Evolutionary conservation across 2,888 invertebrate genomes (phyloP).

Genomic region (Halocaridina rubra): DNA sequence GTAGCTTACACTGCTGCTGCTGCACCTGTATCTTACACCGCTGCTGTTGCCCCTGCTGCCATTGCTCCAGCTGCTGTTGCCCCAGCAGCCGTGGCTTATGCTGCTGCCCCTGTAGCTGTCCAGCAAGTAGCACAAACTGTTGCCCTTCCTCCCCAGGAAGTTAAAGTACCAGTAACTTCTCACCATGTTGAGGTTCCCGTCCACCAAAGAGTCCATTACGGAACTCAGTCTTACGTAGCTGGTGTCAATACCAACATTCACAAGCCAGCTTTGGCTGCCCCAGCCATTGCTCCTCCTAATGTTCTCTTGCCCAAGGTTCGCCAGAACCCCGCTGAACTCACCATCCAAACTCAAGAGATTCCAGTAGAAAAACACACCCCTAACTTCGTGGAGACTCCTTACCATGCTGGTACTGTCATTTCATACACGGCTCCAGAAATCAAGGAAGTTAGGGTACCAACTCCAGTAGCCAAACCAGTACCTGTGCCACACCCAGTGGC

Average conservation of each 20-base stretch:
- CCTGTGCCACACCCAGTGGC: slow-evolving; percentile 43
- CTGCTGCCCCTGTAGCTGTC: not conserved
- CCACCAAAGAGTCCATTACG: slow-evolving; percentile 57
- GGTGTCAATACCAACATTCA: slow-evolving; percentile 55
- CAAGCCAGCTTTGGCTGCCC: slow-evolving; percentile 57
- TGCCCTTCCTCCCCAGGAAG: slow-evolving; percentile 34
- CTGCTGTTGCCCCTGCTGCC: not conserved
- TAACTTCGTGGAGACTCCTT: slow-evolving; percentile 54
- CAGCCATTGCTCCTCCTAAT: slow-evolving; percentile 56
- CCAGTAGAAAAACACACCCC: slow-evolving; percentile 48
- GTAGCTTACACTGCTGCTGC: not conserved
- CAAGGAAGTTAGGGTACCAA: slow-evolving; percentile 47
- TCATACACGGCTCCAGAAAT: slow-evolving; percentile 37
- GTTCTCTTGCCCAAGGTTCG: slow-evolving; percentile 47
- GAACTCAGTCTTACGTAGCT: slow-evolving; percentile 45
- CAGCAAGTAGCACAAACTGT: slow-evolving; percentile 34
- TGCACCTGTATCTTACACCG: not conserved
- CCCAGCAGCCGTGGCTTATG: not conserved
- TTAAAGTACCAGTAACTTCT: slow-evolving; percentile 45
- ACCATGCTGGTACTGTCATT: slow-evolving; percentile 52
- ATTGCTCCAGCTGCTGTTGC: not conserved
- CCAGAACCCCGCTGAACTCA: slow-evolving; percentile 50
- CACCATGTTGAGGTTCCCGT: slow-evolving; percentile 55
- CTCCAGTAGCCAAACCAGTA: slow-evolving; percentile 37
- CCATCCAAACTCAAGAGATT: slow-evolving; percentile 44